These are phyloP conservation scores for Argentina silus DNA, from an alignment of 2,797 vertebrate species.

Conservation along the genomic window DNA sequence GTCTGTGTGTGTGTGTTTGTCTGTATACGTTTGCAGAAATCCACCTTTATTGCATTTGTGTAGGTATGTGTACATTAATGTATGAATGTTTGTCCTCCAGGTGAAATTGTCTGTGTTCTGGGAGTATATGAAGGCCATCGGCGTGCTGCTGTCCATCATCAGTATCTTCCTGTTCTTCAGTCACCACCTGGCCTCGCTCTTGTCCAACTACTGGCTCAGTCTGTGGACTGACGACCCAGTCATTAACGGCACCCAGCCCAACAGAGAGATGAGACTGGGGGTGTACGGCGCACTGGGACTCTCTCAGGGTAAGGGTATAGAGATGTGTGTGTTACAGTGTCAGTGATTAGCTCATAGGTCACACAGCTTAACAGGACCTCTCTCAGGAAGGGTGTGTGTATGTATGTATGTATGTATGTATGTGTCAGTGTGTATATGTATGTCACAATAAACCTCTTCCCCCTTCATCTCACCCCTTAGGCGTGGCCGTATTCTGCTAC, in stretches of 20 bases:
- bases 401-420: neutral
- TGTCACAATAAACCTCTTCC: no score
- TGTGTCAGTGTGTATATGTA: neutral
- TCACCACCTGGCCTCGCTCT: slow-evolving; percentile 84
- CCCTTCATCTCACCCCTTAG: slow-evolving; percentile 59
- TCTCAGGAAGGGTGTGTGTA: neutral
- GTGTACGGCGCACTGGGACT: slow-evolving; percentile 90
- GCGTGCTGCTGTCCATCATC: slow-evolving; percentile 81
- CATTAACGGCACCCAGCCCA: slow-evolving; percentile 89
- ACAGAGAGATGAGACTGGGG: slow-evolving; percentile 81
- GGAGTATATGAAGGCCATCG: slow-evolving; percentile 93
- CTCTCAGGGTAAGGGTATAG: slow-evolving; percentile 82
- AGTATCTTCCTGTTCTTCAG: slow-evolving; percentile 87
- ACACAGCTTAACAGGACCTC: no score
- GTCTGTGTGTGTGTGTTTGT: neutral
- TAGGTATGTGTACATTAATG: neutral
- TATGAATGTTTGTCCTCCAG: slow-evolving; percentile 61
- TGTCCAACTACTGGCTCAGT: slow-evolving; percentile 96
- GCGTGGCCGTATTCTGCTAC: slow-evolving; percentile 87
- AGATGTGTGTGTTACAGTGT: neutral
- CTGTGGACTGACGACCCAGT: slow-evolving; percentile 94
- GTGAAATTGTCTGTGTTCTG: slow-evolving; percentile 91
- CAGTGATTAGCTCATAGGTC: no score
- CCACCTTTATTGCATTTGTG: neutral
- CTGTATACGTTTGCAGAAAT: neutral